Conservation (phyloP, 1,140 invertebrate species). For the Penaeus japonicus region DNA sequence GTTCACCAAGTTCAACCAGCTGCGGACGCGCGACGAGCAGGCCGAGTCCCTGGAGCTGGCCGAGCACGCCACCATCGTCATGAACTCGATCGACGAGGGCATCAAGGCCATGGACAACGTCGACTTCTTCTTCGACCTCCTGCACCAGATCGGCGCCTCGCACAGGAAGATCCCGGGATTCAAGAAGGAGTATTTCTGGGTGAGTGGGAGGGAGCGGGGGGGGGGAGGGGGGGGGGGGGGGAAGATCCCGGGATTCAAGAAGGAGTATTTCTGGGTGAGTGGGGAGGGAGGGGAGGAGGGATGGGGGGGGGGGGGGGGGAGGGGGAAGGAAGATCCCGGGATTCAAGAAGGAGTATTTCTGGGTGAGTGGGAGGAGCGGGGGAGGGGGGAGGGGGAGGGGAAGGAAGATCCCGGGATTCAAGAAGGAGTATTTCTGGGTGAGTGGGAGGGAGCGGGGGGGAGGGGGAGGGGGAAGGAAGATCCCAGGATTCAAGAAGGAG, state of each 20-base stretch:
- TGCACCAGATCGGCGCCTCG: conserved; percentile 82
- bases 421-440: neutral
- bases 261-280: conserved; percentile 61
- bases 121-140: conserved; percentile 82
- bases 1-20: conserved; percentile 81
- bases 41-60: conserved; percentile 77
- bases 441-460: neutral
- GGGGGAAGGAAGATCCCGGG: neutral
- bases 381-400: neutral
- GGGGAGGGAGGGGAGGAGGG: neutral
- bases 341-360: too few species aligned
- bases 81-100: conserved; percentile 81
- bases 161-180: conserved; percentile 85
- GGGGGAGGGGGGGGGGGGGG: too few species aligned
- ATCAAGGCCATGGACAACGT: conserved; percentile 85
- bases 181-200: conserved; percentile 87
- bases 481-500: too few species aligned
- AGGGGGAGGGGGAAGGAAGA: neutral
- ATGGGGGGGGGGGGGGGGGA: neutral
- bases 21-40: conserved; percentile 82
- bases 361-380: neutral
- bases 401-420: neutral
- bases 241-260: too few species aligned
- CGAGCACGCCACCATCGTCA: conserved; percentile 87
- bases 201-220: conserved; percentile 60